A percentile compares a stretch with the other conserved stretches of the same genome.
phyloP scores from a whole-genome alignment of 2,113 vertebrate genomes.

The Arenaria interpres region DNA sequence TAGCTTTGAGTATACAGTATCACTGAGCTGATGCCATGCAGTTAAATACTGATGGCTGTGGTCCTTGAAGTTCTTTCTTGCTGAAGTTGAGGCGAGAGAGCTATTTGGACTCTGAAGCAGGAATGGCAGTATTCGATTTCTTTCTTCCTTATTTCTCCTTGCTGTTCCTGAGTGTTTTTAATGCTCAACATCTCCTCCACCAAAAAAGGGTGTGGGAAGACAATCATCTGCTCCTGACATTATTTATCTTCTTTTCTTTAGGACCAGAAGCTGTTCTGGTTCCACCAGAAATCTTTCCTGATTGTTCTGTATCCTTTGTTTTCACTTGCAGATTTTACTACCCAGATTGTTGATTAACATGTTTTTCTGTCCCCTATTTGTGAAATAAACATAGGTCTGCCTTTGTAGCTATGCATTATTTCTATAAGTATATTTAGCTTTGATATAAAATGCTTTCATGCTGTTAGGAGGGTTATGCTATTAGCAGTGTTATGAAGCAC shows the following conservation, averaged over 20 bases:
- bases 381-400: neutral
- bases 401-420: neutral
- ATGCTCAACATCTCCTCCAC: neutral
- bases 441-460: neutral
- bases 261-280: neutral
- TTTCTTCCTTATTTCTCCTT: neutral
- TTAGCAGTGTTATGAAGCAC: neutral
- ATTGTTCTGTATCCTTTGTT: neutral
- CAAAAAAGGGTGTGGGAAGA: neutral
- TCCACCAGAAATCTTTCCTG: neutral
- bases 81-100: neutral
- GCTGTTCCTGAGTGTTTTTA: neutral
- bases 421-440: neutral
- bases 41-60: neutral
- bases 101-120: neutral
- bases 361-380: neutral
- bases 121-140: rapidly evolving
- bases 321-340: neutral
- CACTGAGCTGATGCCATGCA: neutral
- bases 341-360: neutral
- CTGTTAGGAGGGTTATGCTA: neutral
- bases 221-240: neutral
- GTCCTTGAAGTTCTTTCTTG: neutral
- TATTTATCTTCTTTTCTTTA: neutral
- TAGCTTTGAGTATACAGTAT: neutral